Evolutionary conservation across 2,797 vertebrate species (phyloP).

Genomic region (Loris lydekkerianus): DNA sequence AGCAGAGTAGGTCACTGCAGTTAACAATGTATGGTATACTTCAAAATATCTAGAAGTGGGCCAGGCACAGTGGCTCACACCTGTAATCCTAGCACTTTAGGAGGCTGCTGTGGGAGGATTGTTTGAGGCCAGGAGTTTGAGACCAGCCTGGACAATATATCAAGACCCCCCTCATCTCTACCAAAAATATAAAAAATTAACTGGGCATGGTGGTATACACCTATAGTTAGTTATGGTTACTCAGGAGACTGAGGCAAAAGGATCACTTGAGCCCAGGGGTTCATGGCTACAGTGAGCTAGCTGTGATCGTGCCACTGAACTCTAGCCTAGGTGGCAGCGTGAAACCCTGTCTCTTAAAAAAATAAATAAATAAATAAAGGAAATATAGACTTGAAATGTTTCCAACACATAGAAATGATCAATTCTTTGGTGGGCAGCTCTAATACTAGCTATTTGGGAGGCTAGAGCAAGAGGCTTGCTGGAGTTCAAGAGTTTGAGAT

Average conservation of each 20-base stretch:
- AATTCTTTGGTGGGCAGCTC: too few species aligned
- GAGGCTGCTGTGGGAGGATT: background rate
- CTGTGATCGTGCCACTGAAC: background rate
- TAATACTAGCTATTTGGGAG: too few species aligned
- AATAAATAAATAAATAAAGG: background rate
- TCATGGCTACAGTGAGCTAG: background rate
- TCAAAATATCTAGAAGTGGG: background rate
- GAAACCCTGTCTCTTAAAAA: background rate
- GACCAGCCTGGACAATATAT: background rate
- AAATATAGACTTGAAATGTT: background rate
- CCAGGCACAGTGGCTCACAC: background rate
- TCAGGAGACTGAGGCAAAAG: background rate
- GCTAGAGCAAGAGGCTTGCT: too few species aligned
- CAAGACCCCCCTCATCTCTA: background rate
- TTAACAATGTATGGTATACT: background rate
- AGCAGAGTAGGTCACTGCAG: background rate
- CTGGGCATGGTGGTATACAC: background rate
- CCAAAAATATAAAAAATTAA: background rate
- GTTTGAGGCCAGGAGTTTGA: background rate
- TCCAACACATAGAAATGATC: background rate
- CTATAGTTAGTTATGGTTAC: background rate
- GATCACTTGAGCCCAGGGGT: background rate
- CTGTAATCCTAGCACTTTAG: background rate
- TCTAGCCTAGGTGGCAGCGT: background rate
- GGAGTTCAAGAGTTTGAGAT: too few species aligned